Evolutionary conservation across 2,797 vertebrate species (phyloP), one percentile per base, ranked within the genome.

Genomic region (Mycteria americana): DNA sequence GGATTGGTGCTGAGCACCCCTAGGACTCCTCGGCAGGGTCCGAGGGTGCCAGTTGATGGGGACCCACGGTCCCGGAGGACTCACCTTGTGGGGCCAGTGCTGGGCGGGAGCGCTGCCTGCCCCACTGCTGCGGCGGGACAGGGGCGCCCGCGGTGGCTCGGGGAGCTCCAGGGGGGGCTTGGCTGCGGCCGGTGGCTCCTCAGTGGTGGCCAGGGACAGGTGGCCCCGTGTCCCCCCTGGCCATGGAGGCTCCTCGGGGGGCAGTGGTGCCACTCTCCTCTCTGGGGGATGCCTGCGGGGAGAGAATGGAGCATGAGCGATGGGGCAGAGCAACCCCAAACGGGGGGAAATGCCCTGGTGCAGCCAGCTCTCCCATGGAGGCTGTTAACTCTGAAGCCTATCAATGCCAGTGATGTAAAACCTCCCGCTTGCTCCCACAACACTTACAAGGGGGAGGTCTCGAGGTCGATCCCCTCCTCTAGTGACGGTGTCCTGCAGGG

Each of bases 121-220:
- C 8, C 98, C 77, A 17, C 98, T 98, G 98, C 98, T 98, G 92
- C 80, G 95, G 69, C 45, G 89, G 13, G 97, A 97, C 30, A 92
- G 48, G 21, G 90, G 1, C 1, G 70, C 57, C 86, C 28, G 51
- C 2, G 46, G 17, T 9, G 90, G 56, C 59, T 18, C 35, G 0
- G 57, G 64, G 15, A 79, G 18, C 2, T 5, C 63, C 37, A 18
- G 6, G 1, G 0, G 1, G 25, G 70, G 5, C 50, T 57, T 3
- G 39, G 56, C 17, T 69, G 60, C 28, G 5, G 75, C 54, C 8
- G 59, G 74, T 0, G 50, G 50, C 84, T 92, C 89, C 90, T 79
- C 50, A 19, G 74, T 1, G 2, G 60, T 10, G 39, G 13, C 4
- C 10, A 80, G 37, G 37, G 75, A 85, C 33, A 53, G 48, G 45